Base-by-base conservation (phyloP, 1,140 invertebrate species). In the Neodiprion virginianus region DNA sequence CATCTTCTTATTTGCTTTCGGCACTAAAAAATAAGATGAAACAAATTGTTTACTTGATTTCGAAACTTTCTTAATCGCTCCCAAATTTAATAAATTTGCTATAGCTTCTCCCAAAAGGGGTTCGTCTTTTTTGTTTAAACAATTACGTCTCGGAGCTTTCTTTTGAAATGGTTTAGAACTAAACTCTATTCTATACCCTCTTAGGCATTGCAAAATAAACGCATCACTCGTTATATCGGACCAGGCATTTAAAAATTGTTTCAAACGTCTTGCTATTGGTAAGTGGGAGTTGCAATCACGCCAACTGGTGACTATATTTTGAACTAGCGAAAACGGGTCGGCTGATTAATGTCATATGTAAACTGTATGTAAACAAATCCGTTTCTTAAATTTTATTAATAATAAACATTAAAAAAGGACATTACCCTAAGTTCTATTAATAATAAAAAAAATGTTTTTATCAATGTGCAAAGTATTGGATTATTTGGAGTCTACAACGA, bases 1-100 rank as follows among this genome's bases (percentile, higher is more conserved):
- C 40, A 28, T 65, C 28, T 23, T 21, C 1, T 87, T n/a, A 88
- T 88, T 5, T 87, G 89, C 10, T 49, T 75, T 75, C 1, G 69
- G 53, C 11, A 48, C 47, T 49, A 75, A 69, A 72, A 75, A 75
- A 73, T 90, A 74, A 88, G 87, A 85, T 75, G 50, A 77, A 23
- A 79, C 72, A 4, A 65, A 74, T 14, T 3, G 21, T 68, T 10
- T 12, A 10, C 14, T 1, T 9, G n/a, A 73, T 14, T 10, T 10
- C 14, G 21, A 1, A 14, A 68, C n/a, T 67, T 48, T 66, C 67
- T 40, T 67, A 50, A 74, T 23, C n/a, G 49, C 23, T 48, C 53
- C 71, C 67, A 28, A 40, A 1, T 48, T 72, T 21, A 75, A 48
- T 70, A 76, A 73, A 72, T 73, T 67, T 28, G 48, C 49, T 12